phyloP scores from a whole-genome alignment of 1,140 invertebrate genomes.

The Zophobas atratus region DNA sequence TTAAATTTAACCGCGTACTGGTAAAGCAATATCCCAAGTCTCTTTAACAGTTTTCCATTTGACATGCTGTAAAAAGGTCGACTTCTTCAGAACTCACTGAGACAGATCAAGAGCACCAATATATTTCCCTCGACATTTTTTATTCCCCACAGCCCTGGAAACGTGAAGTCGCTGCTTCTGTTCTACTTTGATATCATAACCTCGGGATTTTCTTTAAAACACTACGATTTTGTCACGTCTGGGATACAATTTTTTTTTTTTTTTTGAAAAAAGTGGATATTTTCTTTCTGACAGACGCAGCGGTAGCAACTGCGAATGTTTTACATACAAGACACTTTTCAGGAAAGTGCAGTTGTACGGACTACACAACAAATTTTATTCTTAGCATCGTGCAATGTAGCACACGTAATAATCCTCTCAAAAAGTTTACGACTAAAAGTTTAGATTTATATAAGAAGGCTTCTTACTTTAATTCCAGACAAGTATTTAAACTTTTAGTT shows the following conservation, averaged over 20 bases:
- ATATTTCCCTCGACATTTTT: constrained; percentile 39
- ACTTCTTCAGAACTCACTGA: constrained; percentile 37
- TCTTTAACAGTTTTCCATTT: constrained; percentile 42
- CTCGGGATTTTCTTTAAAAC: constrained; percentile 32
- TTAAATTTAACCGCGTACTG: constrained; percentile 27
- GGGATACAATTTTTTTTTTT: neutral
- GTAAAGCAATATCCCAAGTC: constrained; percentile 35
- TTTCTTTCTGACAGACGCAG: no score
- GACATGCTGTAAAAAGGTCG: constrained; percentile 34
- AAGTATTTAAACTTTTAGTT: constrained; percentile 15
- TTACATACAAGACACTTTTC: no score
- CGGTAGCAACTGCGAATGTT: no score
- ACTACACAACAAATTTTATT: no score
- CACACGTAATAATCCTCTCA: no score
- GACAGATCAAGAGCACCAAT: constrained; percentile 39
- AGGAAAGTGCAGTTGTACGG: no score
- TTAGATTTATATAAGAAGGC: constrained; percentile 9
- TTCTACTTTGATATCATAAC: constrained; percentile 42
- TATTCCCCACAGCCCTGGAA: constrained; percentile 31
- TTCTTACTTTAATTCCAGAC: constrained; percentile 19
- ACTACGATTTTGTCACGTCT: constrained; percentile 35
- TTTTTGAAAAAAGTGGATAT: no score
- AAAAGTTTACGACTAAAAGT: constrained; percentile 10
- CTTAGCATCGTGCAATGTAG: no score
- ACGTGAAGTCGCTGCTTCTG: constrained; percentile 32